Evolutionary conservation across 30 jellyfish, hydroid and myxozoan genomes (phyloP), one percentile per base, ranked within the genome.

Genomic region (Cassiopea xamachana): DNA sequence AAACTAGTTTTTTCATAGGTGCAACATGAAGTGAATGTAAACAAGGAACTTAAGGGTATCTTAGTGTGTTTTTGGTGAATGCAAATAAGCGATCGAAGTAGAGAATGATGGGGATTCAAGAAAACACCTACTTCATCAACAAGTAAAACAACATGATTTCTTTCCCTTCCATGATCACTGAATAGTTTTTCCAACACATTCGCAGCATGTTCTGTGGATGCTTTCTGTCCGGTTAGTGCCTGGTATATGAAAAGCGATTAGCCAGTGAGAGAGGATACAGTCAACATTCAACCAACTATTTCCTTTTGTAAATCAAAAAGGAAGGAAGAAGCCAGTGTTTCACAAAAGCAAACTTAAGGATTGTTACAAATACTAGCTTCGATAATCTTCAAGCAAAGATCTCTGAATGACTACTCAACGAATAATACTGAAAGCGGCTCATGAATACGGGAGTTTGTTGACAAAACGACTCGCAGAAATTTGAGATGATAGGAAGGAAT

Each of bases 181-280:
- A 95, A 95, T 51, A 73, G 60, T 79, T 88, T 91, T 50, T 95
- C 99, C 69, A 95, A 73, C 1, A 91, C 62, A 73, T 80, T 85
- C 5, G 99, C 92, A 18, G 99, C 99, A 76, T 95, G 99, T n/a
- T 95, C 98, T 2, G 99, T 94, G 14, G 98, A 79, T 6, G 98
- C 97, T 60, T 95, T 95, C 92, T 87, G 92, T 13, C 99, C 99
- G 15, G 97, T 95, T 62, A 95, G 62, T 2, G 88, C 92, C 99
- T 95, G 84, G 15, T 62, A 74, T 18, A 58, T 46, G 46, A 59
- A 46, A 51, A 7, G 48, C 39, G n/a, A 59, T 27, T 0, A 27
- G 39, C 0, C 39, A 27, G 39, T 27, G 39, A 27, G 39, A 27
- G 39, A 27, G 39, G 39, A 27, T 27, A 27, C 39, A 27, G 39